Conservation (phyloP, 2,888 invertebrate species). For the Galeruca laticollis region DNA sequence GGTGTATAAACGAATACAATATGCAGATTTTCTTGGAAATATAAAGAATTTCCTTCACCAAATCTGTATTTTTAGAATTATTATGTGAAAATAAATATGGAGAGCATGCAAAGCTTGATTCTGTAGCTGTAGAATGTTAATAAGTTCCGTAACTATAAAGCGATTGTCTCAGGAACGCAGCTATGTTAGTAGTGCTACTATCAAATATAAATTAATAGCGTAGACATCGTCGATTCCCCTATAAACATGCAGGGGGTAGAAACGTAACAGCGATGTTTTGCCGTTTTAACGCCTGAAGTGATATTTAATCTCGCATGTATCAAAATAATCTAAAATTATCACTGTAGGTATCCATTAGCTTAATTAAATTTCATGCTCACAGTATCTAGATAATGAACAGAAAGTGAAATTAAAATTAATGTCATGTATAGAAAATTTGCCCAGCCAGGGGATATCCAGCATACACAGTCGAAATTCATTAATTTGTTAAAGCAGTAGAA, state of each 20-base stretch:
- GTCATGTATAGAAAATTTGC: conserved; percentile 36
- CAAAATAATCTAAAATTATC: conserved; percentile 44
- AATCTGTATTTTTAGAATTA: no score
- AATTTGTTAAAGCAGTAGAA: no score
- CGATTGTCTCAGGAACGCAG: not conserved
- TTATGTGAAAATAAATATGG: no score
- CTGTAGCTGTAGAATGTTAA: not conserved
- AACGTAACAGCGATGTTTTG: conserved; percentile 19
- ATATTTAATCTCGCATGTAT: conserved; percentile 42
- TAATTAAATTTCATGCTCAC: conserved; percentile 41
- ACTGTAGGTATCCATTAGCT: conserved; percentile 41
- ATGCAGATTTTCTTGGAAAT: no score
- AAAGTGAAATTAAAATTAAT: conserved; percentile 39
- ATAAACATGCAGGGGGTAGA: conserved; percentile 14
- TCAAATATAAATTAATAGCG: conserved; percentile 12
- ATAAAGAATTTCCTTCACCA: no score
- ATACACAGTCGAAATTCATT: conserved; percentile 18
- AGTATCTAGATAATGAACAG: conserved; percentile 37
- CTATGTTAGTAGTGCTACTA: not conserved
- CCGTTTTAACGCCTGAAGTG: conserved; percentile 35
- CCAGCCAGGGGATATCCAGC: conserved; percentile 22
- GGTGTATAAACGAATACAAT: no score
- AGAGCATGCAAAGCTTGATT: no score
- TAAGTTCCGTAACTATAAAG: not conserved
- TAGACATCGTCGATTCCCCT: conserved; percentile 1